Conservation (phyloP, 1,140 invertebrate species). For the Chlorops oryzae region DNA sequence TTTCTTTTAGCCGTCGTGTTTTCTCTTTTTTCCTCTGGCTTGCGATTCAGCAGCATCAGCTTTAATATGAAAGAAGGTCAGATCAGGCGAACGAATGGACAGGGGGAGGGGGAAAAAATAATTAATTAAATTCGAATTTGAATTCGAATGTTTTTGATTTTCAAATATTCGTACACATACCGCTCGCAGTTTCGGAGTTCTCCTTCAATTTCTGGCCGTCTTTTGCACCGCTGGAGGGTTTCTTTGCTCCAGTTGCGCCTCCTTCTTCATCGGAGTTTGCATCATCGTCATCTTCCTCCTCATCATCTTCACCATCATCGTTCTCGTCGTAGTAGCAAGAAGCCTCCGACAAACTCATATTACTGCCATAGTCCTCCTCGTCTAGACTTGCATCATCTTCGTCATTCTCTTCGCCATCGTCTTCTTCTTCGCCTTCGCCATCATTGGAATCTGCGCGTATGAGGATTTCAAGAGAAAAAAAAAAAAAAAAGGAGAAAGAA, state of each 20-base stretch:
- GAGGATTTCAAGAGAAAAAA: slow-evolving; percentile 32
- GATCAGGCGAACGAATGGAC: too few relatives aligned
- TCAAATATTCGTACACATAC: too few relatives aligned
- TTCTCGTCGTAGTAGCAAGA: slow-evolving; percentile 11
- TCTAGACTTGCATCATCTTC: not conserved
- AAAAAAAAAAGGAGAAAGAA: slow-evolving; percentile 19
- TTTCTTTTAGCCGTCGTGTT: too few relatives aligned
- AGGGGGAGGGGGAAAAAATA: too few relatives aligned
- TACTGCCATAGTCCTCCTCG: slow-evolving; percentile 2
- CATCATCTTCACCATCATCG: slow-evolving; percentile 12
- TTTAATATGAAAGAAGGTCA: too few relatives aligned
- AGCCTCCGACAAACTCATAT: slow-evolving; percentile 7
- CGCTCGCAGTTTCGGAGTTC: too few relatives aligned
- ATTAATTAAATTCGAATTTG: too few relatives aligned
- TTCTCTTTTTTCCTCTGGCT: too few relatives aligned
- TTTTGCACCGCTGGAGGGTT: too few relatives aligned
- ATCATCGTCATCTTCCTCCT: slow-evolving; percentile 39
- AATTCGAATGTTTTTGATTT: too few relatives aligned
- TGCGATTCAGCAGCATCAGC: too few relatives aligned
- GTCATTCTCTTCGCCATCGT: slow-evolving; percentile 10
- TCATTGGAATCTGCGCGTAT: slow-evolving; percentile 24
- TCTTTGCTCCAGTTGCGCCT: slow-evolving; percentile 13
- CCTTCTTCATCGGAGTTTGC: slow-evolving; percentile 26
- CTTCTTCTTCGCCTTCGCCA: slow-evolving; percentile 16
- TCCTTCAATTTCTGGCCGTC: too few relatives aligned